These are phyloP conservation scores for Suillia variegata DNA, from an alignment of 2,888 invertebrate species.

Conservation along the genomic window DNA sequence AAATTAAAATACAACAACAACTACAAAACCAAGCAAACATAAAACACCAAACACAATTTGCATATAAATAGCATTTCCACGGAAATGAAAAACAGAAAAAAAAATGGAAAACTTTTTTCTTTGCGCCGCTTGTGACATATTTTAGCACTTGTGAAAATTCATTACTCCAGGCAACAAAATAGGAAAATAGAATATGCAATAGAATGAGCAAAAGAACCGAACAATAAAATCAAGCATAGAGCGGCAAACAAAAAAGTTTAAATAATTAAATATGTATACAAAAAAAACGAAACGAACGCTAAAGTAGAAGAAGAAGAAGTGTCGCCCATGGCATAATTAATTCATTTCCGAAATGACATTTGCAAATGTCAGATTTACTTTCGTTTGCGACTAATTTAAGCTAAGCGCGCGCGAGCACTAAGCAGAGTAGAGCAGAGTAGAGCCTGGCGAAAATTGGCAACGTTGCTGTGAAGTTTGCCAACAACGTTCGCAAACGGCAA, in stretches of 20 bases:
- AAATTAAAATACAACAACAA: too few relatives aligned
- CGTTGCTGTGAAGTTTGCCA: too few relatives aligned
- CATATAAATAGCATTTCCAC: conserved; percentile 1
- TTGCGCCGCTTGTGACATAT: background rate
- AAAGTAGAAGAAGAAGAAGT: too few relatives aligned
- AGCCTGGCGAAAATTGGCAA: too few relatives aligned
- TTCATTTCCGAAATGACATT: background rate
- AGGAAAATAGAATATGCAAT: background rate
- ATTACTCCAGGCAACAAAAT: background rate
- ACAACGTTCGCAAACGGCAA: too few relatives aligned
- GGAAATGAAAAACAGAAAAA: background rate
- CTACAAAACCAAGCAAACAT: too few relatives aligned
- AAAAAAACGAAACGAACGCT: too few relatives aligned
- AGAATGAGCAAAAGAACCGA: background rate
- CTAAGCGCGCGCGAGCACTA: too few relatives aligned
- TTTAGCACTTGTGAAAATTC: background rate
- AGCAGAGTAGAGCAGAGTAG: too few relatives aligned
- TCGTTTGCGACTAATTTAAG: background rate
- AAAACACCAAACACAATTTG: too few relatives aligned
- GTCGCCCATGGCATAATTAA: background rate
- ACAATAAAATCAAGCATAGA: background rate
- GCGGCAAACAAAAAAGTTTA: background rate
- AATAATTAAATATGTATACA: too few relatives aligned
- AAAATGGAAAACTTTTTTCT: background rate
- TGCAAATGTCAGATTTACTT: background rate